Evolutionary conservation across 2,113 vertebrate species (phyloP).

Genomic region (Oryzias melastigma): DNA sequence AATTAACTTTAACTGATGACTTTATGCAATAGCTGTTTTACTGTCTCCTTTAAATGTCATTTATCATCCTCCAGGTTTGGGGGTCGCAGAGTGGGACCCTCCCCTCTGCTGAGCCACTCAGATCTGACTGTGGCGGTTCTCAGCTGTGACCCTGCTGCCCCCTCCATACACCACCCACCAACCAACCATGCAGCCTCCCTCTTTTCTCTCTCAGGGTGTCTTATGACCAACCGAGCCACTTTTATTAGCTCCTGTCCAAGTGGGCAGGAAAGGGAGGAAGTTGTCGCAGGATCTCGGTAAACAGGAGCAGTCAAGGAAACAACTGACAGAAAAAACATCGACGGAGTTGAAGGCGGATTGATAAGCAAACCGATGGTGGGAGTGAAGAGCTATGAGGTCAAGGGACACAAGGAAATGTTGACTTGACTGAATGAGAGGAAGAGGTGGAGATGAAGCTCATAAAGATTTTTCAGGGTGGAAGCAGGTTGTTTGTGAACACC

Average conservation of each 20-base stretch:
- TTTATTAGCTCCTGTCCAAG: conserved; percentile 71
- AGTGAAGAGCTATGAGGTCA: conserved; percentile 39
- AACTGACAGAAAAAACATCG: conserved; percentile 61
- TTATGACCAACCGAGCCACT: conserved; percentile 72
- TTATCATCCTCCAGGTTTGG: conserved; percentile 56
- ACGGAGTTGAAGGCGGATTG: conserved; percentile 65
- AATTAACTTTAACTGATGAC: conserved; percentile 75
- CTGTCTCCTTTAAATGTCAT: conserved; percentile 74
- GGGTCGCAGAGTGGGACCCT: conserved; percentile 34
- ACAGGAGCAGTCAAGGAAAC: conserved; percentile 71
- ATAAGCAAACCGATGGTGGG: conserved; percentile 69
- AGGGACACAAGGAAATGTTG: conserved; percentile 55
- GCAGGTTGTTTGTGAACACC: conserved; percentile 17
- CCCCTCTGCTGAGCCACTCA: conserved; percentile 45
- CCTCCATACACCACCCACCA: conserved; percentile 17
- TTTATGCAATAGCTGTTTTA: conserved; percentile 72
- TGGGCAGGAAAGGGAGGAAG: conserved; percentile 73
- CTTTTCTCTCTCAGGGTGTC: conserved; percentile 52
- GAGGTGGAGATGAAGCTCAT: conserved; percentile 53
- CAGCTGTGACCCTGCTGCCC: conserved; percentile 34
- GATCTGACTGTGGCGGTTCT: conserved; percentile 30
- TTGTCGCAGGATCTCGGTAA: conserved; percentile 58
- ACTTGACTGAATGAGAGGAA: conserved; percentile 64
- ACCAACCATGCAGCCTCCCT: conserved; percentile 15
- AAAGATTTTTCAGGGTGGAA: conserved; percentile 39